phyloP scores from a whole-genome alignment of 2,113 vertebrate species.

The Acrocephalus arundinaceus region DNA sequence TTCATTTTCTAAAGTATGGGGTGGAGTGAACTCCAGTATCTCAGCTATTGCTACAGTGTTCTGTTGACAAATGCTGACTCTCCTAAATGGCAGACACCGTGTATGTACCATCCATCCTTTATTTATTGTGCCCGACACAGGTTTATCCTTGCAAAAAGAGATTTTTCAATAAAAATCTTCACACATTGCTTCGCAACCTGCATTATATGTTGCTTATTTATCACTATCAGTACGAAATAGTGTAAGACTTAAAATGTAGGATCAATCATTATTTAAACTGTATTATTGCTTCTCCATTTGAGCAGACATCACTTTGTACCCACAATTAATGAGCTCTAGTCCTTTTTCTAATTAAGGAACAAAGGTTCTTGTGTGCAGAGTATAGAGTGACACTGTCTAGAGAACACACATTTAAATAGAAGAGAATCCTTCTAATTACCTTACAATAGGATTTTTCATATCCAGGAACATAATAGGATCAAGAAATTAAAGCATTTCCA shows the following conservation, averaged over 20 bases:
- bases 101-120: neutral
- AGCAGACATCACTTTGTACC: conserved; percentile 67
- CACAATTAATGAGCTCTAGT: conserved; percentile 73
- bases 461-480: conserved; percentile 66
- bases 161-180: conserved; percentile 11
- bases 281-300: conserved; percentile 47
- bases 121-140: conserved; percentile 31
- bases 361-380: conserved; percentile 67
- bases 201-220: conserved; percentile 19
- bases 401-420: conserved; percentile 63
- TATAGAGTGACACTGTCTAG: conserved; percentile 66
- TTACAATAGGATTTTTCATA: conserved; percentile 75
- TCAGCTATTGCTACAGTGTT: neutral
- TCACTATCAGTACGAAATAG: neutral
- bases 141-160: conserved; percentile 42
- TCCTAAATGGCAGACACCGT: neutral
- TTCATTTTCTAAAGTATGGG: conserved; percentile 13
- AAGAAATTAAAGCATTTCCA: conserved; percentile 62
- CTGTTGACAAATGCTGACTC: conserved; percentile 29
- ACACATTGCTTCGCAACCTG: neutral
- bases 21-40: neutral
- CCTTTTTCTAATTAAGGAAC: conserved; percentile 76
- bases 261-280: conserved; percentile 51
- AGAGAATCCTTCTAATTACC: conserved; percentile 70
- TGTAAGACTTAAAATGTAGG: neutral